Conservation (phyloP, 2,113 vertebrate species). For the Collichthys lucidus region DNA sequence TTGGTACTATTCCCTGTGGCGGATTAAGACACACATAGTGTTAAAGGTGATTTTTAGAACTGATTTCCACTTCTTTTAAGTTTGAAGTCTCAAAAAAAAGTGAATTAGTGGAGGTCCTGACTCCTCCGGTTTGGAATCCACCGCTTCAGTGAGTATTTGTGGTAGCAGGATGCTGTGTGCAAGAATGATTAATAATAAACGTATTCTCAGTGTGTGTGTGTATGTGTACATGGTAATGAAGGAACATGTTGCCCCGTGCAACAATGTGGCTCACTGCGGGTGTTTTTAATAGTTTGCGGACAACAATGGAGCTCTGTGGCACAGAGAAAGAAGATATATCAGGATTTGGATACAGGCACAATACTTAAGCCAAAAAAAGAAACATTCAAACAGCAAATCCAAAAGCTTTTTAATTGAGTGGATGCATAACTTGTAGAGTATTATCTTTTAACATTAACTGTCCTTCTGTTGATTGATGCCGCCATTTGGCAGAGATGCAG, state of each 20-base stretch:
- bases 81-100: too few relatives aligned
- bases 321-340: not conserved
- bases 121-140: not conserved
- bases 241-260: not conserved
- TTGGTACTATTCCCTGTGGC: too few relatives aligned
- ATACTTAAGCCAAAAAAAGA: not conserved
- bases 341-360: not conserved
- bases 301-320: not conserved
- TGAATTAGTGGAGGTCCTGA: too few relatives aligned
- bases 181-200: not conserved
- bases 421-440: not conserved
- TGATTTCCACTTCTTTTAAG: too few relatives aligned
- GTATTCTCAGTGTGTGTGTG: too few relatives aligned
- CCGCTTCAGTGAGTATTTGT: not conserved
- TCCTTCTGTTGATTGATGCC: not conserved
- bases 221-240: not conserved
- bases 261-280: not conserved
- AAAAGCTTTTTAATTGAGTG: not conserved
- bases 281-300: not conserved
- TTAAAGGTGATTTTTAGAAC: too few relatives aligned
- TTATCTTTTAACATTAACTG: not conserved
- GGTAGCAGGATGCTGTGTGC: not conserved
- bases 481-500: conserved; percentile 1
- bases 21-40: too few relatives aligned
- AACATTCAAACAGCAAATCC: not conserved